Base-by-base conservation (phyloP, 2,888 invertebrate genomes). In the Branchipolynoe longqiensis region DNA sequence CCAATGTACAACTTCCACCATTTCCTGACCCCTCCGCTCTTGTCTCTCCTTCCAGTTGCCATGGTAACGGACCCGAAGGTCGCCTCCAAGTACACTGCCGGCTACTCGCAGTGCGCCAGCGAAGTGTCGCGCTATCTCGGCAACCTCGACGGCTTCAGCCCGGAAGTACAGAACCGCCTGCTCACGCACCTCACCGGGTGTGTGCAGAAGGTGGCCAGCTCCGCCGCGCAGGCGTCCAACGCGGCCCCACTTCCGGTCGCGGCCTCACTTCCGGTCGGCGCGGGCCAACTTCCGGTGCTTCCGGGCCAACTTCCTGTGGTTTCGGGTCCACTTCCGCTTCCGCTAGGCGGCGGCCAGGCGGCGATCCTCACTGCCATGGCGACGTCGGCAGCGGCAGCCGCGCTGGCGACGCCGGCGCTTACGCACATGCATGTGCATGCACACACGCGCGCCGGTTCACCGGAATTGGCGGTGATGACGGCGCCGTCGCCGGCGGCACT, bases 101-200 rank as follows among this genome's bases (percentile, higher is more conserved):
- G 88, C n/a, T 88, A 85, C 83, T 90, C 89, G 85, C 92, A 92
- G 78, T 93, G 93, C 87, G 91, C 92, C n/a, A 90, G 88, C 48
- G 92, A 93, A 87, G 92, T 93, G 31, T 89, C 90, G 36, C 89
- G 91, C 54, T 93, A 93, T 87, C 87, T 93, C 48, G 89, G 90
- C 41, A 89, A 83, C n/a, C 41, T 83, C n/a, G 83, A 83, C 8
- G 83, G 83, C 12, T 64, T 83, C 58, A 64, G 58, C 25, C 83
- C 83, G 40, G 83, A 83, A 38, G 40, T 83, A 0, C 54, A 48
- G 33, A 64, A 28, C 40, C 62, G 83, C 22, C 48, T 83, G 4
- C 41, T 41, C 18, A 14, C 38, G 0, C 83, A 83, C 38, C 40
- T 83, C 40, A 62, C 40, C 25, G 58, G 58, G 25, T 83, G 83